A percentile compares a stretch with the other conserved stretches of the same genome.
Evolutionary conservation across 2,888 invertebrate species (phyloP).

Genomic region (Trisateles emortualis): DNA sequence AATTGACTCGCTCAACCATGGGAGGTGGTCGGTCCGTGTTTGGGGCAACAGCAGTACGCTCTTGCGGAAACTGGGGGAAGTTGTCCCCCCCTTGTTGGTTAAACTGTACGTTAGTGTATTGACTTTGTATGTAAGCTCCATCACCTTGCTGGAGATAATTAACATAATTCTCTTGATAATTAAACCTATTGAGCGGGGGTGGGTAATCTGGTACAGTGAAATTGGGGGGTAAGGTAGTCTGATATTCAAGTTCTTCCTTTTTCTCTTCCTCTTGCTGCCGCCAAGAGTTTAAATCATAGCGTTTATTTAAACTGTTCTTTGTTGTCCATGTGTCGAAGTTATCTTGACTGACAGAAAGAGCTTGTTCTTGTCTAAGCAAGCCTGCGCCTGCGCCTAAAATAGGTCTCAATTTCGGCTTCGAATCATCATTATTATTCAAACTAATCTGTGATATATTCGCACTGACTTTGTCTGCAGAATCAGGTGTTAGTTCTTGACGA

Average conservation of each 20-base stretch:
- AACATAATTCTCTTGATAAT: slow-evolving; percentile 60
- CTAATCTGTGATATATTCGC: slow-evolving; percentile 73
- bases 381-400: slow-evolving; percentile 80
- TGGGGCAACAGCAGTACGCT: slow-evolving; percentile 25
- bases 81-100: slow-evolving; percentile 66
- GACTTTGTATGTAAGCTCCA: slow-evolving; percentile 75
- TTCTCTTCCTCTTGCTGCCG: slow-evolving; percentile 72
- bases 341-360: slow-evolving; percentile 59
- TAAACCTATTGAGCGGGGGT: slow-evolving; percentile 60
- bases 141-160: slow-evolving; percentile 80
- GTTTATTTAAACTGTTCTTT: slow-evolving; percentile 66
- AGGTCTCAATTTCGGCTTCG: slow-evolving; percentile 75
- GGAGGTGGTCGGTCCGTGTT: slow-evolving; percentile 38
- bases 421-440: slow-evolving; percentile 70
- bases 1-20: slow-evolving; percentile 26
- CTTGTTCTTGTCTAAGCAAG: slow-evolving; percentile 68
- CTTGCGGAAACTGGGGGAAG: slow-evolving; percentile 50
- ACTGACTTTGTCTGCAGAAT: slow-evolving; percentile 62
- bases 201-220: slow-evolving; percentile 64
- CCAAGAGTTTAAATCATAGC: slow-evolving; percentile 81
- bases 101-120: slow-evolving; percentile 60
- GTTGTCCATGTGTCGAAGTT: slow-evolving; percentile 73
- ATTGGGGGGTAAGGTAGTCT: slow-evolving; percentile 67
- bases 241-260: slow-evolving; percentile 67
- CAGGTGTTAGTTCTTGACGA: slow-evolving; percentile 35